Percentiles rank a stretch among this genome's conserved stretches.
Evolutionary conservation across 2,888 invertebrate genomes (phyloP).

Genomic region (Junonia oenone): DNA sequence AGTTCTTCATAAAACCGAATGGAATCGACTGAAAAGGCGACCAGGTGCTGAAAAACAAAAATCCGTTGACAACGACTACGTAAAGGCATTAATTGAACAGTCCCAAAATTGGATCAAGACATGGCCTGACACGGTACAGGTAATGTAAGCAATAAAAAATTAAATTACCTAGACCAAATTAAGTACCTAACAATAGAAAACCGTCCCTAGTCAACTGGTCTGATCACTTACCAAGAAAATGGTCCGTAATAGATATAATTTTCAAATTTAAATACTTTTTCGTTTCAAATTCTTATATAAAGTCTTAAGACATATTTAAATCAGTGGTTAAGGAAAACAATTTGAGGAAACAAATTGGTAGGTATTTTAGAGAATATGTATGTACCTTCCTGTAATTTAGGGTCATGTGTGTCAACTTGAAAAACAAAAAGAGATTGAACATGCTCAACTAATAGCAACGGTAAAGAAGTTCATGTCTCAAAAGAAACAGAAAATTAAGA

Average conservation of each 20-base stretch:
- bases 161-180: background rate
- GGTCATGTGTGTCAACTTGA: conserved; percentile 36
- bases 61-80: conserved; percentile 32
- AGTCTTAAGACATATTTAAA: too few relatives aligned
- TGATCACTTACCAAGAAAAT: too few relatives aligned
- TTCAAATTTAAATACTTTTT: too few relatives aligned
- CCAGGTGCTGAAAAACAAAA: conserved; percentile 17
- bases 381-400: conserved; percentile 26
- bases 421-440: conserved; percentile 36
- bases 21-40: conserved; percentile 43
- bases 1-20: conserved; percentile 45
- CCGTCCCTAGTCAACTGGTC: too few relatives aligned
- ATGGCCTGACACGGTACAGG: conserved; percentile 52
- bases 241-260: too few relatives aligned
- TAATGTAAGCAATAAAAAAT: conserved; percentile 20
- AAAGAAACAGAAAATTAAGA: conserved; percentile 28
- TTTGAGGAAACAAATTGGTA: too few relatives aligned
- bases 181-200: background rate
- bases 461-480: conserved; percentile 20
- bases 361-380: background rate
- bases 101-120: conserved; percentile 47
- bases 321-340: too few relatives aligned
- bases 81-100: conserved; percentile 41
- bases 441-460: conserved; percentile 8
- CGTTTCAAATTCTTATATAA: too few relatives aligned